Conservation (phyloP, 1,140 invertebrate genomes). For the Drosophila ohnishii region DNA sequence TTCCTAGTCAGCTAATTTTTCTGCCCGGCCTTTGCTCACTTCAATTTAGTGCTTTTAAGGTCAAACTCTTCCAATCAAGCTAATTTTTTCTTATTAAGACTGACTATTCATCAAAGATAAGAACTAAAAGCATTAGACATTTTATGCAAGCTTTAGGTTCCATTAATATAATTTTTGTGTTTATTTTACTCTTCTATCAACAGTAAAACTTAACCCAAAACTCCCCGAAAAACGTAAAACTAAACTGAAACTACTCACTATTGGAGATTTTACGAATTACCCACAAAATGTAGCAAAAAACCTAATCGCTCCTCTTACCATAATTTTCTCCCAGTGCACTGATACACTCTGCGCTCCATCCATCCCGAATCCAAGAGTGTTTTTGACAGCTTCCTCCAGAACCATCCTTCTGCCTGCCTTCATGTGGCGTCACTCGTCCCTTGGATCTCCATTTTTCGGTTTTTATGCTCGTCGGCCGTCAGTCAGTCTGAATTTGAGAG, state of each 20-base stretch:
- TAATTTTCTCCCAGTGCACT: not conserved
- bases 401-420: not conserved
- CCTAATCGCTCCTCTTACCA: too few relatives aligned
- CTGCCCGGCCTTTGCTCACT: too few relatives aligned
- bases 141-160: too few relatives aligned
- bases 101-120: too few relatives aligned
- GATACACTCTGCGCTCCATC: not conserved
- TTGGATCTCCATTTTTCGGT: conserved; percentile 31
- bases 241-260: not conserved
- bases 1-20: too few relatives aligned
- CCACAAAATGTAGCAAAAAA: not conserved
- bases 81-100: too few relatives aligned
- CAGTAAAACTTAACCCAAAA: not conserved
- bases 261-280: too few relatives aligned
- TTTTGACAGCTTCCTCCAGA: conserved; percentile 27
- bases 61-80: too few relatives aligned
- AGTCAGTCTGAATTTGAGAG: not conserved
- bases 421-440: conserved; percentile 5
- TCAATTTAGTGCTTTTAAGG: too few relatives aligned
- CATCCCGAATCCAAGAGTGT: not conserved
- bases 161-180: too few relatives aligned
- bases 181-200: too few relatives aligned
- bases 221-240: not conserved
- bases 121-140: too few relatives aligned
- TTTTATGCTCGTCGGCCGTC: conserved; percentile 28